Evolutionary conservation across 2,888 invertebrate species (phyloP).

Genomic region (Corbicula japonica): DNA sequence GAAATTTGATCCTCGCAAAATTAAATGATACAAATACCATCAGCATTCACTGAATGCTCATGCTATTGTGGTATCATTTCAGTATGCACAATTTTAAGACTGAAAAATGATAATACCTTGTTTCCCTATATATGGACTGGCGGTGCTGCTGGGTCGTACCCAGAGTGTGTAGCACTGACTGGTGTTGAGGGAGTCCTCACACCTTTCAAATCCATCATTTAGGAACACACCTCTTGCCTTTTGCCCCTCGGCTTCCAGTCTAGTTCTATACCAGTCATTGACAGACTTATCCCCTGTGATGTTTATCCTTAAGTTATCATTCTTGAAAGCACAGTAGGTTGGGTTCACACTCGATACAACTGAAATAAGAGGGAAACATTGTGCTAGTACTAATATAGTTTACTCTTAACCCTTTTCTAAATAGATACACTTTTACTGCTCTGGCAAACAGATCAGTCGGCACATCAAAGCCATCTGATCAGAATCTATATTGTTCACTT

Average conservation of each 20-base stretch:
- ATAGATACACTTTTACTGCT: too few relatives aligned
- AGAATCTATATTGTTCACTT: background rate
- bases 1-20: background rate
- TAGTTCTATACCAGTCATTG: conserved; percentile 7
- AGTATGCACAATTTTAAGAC: too few relatives aligned
- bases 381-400: background rate
- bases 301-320: conserved; percentile 40
- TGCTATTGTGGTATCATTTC: too few relatives aligned
- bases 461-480: background rate
- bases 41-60: too few relatives aligned
- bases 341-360: conserved; percentile 14
- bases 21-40: background rate
- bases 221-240: conserved; percentile 23
- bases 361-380: conserved; percentile 5
- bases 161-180: conserved; percentile 58
- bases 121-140: conserved; percentile 4
- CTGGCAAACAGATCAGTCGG: background rate
- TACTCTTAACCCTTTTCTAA: background rate
- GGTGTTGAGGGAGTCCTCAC: conserved; percentile 36
- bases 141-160: conserved; percentile 11
- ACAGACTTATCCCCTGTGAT: conserved; percentile 17
- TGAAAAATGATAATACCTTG: conserved; percentile 36
- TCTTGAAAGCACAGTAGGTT: conserved; percentile 59
- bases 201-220: conserved; percentile 48
- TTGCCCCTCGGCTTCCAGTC: background rate